phyloP scores from a whole-genome alignment of 2,888 invertebrate species.

The Meiosimyza platycephala region DNA sequence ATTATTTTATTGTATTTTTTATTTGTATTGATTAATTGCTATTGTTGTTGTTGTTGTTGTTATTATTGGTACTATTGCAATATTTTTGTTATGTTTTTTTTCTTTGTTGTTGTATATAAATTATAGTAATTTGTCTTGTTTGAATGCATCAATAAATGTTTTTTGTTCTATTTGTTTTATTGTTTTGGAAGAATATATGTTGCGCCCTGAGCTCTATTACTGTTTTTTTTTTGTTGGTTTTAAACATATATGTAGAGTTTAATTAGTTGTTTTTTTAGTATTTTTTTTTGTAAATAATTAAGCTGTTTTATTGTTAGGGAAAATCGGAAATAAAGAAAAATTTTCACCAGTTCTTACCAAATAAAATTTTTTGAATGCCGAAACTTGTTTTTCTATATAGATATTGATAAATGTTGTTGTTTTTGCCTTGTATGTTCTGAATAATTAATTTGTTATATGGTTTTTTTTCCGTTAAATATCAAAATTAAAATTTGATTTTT shows the following conservation, averaged over 20 bases:
- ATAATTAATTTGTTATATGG: slow-evolving; percentile 42
- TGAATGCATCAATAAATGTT: neutral
- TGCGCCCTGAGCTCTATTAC: slow-evolving; percentile 37
- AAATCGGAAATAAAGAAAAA: slow-evolving; percentile 4
- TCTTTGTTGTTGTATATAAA: slow-evolving; percentile 43
- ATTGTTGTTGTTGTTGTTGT: slow-evolving; percentile 34
- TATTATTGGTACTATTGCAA: slow-evolving; percentile 48
- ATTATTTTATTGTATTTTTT: slow-evolving; percentile 11
- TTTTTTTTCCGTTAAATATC: slow-evolving; percentile 24
- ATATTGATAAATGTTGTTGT: slow-evolving; percentile 30
- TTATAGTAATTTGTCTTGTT: slow-evolving; percentile 24
- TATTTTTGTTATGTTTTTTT: slow-evolving; percentile 30
- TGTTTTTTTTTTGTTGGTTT: slow-evolving; percentile 23
- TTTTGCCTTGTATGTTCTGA: slow-evolving; percentile 28
- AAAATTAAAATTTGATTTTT: slow-evolving; percentile 34
- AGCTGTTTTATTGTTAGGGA: slow-evolving; percentile 15
- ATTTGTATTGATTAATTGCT: slow-evolving; percentile 13
- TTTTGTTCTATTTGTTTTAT: slow-evolving; percentile 30
- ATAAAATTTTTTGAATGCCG: slow-evolving; percentile 45
- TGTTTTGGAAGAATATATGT: slow-evolving; percentile 40
- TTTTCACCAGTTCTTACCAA: neutral
- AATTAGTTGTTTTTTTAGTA: slow-evolving; percentile 12
- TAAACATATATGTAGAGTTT: slow-evolving; percentile 33
- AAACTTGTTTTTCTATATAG: slow-evolving; percentile 45
- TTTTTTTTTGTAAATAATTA: neutral